Percentiles rank a stretch among this genome's conserved stretches.
phyloP scores from a whole-genome alignment of 1,140 invertebrate genomes.

The Probaryconus sp. region DNA sequence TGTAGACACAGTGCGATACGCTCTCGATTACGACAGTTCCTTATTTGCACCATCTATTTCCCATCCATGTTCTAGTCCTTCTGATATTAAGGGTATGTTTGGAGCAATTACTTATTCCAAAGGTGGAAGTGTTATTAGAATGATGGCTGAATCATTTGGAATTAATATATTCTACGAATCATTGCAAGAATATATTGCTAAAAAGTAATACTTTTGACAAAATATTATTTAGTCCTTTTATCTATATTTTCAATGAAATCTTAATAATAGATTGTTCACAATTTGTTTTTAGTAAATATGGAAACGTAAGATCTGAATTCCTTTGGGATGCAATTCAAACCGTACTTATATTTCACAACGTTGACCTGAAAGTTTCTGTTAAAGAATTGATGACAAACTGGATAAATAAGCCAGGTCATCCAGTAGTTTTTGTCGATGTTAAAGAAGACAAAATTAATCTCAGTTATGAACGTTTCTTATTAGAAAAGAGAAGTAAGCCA shows the following conservation, averaged over 20 bases:
- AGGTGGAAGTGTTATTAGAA: slow-evolving; percentile 83
- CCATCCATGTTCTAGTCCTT: slow-evolving; percentile 66
- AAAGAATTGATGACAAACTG: slow-evolving; percentile 83
- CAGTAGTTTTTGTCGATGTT: slow-evolving; percentile 79
- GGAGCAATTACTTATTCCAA: slow-evolving; percentile 86
- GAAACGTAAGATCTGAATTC: slow-evolving; percentile 76
- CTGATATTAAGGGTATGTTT: slow-evolving; percentile 82
- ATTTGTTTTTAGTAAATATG: slow-evolving; percentile 38
- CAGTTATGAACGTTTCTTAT: slow-evolving; percentile 65
- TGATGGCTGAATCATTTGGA: slow-evolving; percentile 87
- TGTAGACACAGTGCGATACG: slow-evolving; percentile 63
- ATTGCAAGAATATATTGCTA: slow-evolving; percentile 79
- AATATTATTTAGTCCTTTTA: background rate
- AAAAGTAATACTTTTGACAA: slow-evolving; percentile 70
- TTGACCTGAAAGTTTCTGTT: slow-evolving; percentile 62
- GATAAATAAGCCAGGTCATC: slow-evolving; percentile 86
- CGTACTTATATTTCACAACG: slow-evolving; percentile 69
- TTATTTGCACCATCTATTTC: slow-evolving; percentile 66
- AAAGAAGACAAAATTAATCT: slow-evolving; percentile 24
- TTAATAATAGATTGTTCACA: background rate
- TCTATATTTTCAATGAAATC: background rate
- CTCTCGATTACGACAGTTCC: slow-evolving; percentile 60
- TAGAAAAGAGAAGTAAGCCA: slow-evolving; percentile 79
- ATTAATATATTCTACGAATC: slow-evolving; percentile 81
- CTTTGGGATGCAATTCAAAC: slow-evolving; percentile 81